Evolutionary conservation across 2,113 vertebrate species (phyloP), one percentile per base, ranked within the genome.

Genomic region (Pterocles burchelli): DNA sequence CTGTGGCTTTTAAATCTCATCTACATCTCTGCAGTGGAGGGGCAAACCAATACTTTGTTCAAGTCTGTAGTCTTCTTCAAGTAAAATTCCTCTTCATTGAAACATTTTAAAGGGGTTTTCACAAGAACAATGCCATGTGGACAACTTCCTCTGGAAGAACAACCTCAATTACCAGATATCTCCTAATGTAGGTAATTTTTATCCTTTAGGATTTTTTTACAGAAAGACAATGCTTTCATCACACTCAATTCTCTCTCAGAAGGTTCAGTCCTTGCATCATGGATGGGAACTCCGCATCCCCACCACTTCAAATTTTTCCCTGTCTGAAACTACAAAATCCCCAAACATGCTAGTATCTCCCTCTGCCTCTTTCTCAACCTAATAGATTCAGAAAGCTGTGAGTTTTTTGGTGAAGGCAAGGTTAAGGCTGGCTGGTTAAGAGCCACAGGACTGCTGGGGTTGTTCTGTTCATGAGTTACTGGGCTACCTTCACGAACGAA

Each of bases 1-100:
- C 43, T 38, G 10, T 70, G 46, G 34, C 48, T 93, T 93, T 92
- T 95, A 97, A 94, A 90, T 87, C 66, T 93, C 90, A 91, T 93
- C 75, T 81, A 24, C 38, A 81, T 90, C 96, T 85, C 90, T 93
- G n/a, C 55, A 85, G 63, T 2, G 0, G 57, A 81, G 59, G 54
- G n/a, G 33, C 17, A 86, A 91, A 70, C 24, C 21, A 67, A 43
- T 55, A 14, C 9, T 49, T 6, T 29, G 5, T 36, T 82, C 17
- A n/a, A 49, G n/a, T 22, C 33, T 70, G 22, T 16, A 74, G 33
- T 14, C 29, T 46, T 82, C 57, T 83, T 89, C 34, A 74, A 62
- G 48, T 48, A 84, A 88, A 89, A 85, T 62, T 81, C 45, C 36
- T 38, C 6, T 71, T 83, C 20, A 41, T 51, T 77, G 65, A 51